These are phyloP conservation scores for Varanus komodoensis DNA, from an alignment of 2,113 vertebrate genomes.

Conservation along the genomic window DNA sequence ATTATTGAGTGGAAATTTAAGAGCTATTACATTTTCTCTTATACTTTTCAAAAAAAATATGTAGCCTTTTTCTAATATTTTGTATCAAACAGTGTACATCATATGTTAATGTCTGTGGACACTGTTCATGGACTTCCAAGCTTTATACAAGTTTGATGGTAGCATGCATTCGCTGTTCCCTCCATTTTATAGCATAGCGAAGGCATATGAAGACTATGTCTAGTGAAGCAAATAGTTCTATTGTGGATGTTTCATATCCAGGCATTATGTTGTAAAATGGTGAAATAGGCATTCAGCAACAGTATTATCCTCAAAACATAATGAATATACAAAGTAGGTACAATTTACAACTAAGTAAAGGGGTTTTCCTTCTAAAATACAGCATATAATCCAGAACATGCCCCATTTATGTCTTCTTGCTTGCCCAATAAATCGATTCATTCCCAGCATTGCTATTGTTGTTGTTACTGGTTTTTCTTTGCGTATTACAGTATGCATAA, in stretches of 20 bases:
- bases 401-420: background rate
- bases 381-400: background rate
- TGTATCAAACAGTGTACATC: background rate
- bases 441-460: background rate
- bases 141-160: background rate
- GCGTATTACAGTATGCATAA: background rate
- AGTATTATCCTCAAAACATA: background rate
- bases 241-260: background rate
- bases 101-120: background rate
- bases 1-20: constrained; percentile 27
- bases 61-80: background rate
- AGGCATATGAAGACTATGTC: background rate
- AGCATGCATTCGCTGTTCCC: background rate
- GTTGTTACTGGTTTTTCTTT: background rate
- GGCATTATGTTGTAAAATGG: background rate
- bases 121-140: background rate
- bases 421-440: background rate
- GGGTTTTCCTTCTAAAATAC: background rate
- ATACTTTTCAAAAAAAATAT: background rate
- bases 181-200: background rate
- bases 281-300: background rate
- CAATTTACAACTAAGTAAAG: background rate
- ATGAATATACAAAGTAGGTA: background rate
- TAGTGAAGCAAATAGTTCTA: background rate
- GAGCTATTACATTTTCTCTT: background rate